These are phyloP conservation scores for Protonemura montana DNA, from an alignment of 2,888 invertebrate species.

Conservation along the genomic window DNA sequence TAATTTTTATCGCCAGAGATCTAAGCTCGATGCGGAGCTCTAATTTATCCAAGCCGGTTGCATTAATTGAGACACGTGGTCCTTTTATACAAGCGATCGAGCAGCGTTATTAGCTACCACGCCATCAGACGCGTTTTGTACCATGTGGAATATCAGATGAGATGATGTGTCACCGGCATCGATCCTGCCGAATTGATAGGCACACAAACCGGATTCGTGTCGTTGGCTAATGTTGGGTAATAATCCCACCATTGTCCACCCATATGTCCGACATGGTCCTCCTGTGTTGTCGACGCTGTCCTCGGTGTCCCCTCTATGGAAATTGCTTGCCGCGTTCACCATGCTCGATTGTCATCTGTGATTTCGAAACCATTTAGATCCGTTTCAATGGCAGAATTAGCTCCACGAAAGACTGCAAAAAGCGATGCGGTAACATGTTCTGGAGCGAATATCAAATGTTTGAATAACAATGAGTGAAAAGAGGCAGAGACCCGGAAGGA, in stretches of 20 bases:
- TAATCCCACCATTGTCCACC: constrained; percentile 44
- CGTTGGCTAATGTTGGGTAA: constrained; percentile 22
- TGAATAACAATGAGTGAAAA: constrained; percentile 40
- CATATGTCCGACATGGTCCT: constrained; percentile 28
- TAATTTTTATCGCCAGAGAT: neutral
- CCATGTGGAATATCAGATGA: neutral
- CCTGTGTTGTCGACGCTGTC: neutral
- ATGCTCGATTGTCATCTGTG: constrained; percentile 34
- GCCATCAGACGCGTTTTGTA: neutral
- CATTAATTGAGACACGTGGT: neutral
- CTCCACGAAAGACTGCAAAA: constrained; percentile 23
- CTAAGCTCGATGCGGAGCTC: neutral
- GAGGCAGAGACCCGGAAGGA: constrained; percentile 45
- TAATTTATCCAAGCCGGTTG: neutral
- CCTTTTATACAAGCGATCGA: neutral
- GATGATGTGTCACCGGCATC: neutral
- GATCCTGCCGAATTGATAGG: neutral
- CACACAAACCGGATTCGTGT: constrained; percentile 23
- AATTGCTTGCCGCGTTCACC: constrained; percentile 14
- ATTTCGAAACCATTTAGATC: constrained; percentile 39
- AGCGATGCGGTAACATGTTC: constrained; percentile 32
- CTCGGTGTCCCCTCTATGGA: constrained; percentile 23
- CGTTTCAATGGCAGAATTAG: constrained; percentile 30
- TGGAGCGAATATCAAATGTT: constrained; percentile 24
- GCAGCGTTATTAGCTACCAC: neutral